Percentiles rank a stretch among this genome's conserved stretches.
Evolutionary conservation across 2,888 invertebrate species (phyloP).

Genomic region (Perizoma affinitatum): DNA sequence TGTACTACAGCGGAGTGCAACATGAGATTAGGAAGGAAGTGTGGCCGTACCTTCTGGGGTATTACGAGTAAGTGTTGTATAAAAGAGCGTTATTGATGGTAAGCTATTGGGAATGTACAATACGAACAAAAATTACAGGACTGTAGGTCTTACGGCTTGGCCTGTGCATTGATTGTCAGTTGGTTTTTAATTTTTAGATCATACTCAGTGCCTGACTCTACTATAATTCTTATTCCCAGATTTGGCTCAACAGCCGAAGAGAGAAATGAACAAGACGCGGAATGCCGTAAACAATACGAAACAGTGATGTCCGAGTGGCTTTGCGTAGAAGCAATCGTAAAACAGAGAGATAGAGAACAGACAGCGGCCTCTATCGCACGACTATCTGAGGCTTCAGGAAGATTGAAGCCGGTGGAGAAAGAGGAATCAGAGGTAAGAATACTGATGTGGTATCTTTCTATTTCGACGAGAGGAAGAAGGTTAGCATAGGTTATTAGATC

Average conservation of each 20-base stretch:
- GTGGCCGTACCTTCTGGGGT: constrained; percentile 95
- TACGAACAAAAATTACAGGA: too few relatives aligned
- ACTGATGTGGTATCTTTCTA: too few relatives aligned
- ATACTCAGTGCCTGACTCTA: not conserved
- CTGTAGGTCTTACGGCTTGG: too few relatives aligned
- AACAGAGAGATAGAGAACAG: constrained; percentile 91
- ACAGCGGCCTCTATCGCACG: constrained; percentile 94
- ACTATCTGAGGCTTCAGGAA: constrained; percentile 88
- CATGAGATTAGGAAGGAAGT: constrained; percentile 91
- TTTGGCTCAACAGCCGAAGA: constrained; percentile 89
- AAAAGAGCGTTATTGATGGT: not conserved
- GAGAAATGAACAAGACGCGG: constrained; percentile 86
- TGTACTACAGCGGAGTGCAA: constrained; percentile 94
- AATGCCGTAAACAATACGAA: constrained; percentile 91
- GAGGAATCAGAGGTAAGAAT: constrained; percentile 59
- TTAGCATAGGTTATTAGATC: too few relatives aligned
- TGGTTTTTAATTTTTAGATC: too few relatives aligned
- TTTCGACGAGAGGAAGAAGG: too few relatives aligned
- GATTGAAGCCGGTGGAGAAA: constrained; percentile 67
- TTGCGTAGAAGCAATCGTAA: constrained; percentile 96
- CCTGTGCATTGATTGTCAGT: too few relatives aligned
- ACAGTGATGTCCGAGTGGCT: constrained; percentile 97
- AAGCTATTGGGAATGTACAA: not conserved
- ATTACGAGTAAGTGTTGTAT: constrained; percentile 86
- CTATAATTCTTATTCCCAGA: constrained; percentile 46